Conservation (phyloP, 2,888 invertebrate species). For the Nowickia ferox region DNA sequence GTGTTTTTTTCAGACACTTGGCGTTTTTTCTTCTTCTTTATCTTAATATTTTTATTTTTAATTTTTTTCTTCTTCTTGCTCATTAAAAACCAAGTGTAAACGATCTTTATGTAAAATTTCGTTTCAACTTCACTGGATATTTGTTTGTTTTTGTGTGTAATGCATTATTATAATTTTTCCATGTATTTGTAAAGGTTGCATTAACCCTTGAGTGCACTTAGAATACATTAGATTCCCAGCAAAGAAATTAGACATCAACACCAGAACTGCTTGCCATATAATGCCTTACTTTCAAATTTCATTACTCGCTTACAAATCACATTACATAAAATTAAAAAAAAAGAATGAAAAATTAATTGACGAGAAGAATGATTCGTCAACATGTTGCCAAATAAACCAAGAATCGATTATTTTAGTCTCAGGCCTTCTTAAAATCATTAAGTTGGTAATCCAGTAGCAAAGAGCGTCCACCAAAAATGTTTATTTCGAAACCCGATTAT, state of each 20-base stretch:
- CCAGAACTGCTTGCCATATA: background rate
- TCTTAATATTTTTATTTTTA: conserved; percentile 33
- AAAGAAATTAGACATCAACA: no score
- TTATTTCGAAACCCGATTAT: no score
- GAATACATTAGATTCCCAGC: background rate
- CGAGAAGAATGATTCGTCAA: no score
- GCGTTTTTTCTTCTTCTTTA: background rate
- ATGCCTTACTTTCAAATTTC: background rate
- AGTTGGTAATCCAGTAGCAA: no score
- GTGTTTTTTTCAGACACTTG: conserved; percentile 22
- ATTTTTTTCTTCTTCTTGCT: conserved; percentile 1
- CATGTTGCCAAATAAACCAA: no score
- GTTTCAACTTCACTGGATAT: conserved; percentile 36
- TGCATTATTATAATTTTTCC: background rate
- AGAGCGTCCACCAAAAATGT: no score
- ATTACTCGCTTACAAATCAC: no score
- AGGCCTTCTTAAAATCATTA: no score
- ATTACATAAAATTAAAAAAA: no score
- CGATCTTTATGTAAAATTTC: conserved; percentile 54
- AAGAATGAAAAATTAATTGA: no score
- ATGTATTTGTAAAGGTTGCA: conserved; percentile 6
- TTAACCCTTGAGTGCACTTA: conserved; percentile 19
- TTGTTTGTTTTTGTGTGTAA: conserved; percentile 1
- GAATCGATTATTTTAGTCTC: no score
- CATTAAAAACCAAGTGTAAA: conserved; percentile 57